Conservation (phyloP, 2,113 vertebrate genomes). For the Microtus oregoni region DNA sequence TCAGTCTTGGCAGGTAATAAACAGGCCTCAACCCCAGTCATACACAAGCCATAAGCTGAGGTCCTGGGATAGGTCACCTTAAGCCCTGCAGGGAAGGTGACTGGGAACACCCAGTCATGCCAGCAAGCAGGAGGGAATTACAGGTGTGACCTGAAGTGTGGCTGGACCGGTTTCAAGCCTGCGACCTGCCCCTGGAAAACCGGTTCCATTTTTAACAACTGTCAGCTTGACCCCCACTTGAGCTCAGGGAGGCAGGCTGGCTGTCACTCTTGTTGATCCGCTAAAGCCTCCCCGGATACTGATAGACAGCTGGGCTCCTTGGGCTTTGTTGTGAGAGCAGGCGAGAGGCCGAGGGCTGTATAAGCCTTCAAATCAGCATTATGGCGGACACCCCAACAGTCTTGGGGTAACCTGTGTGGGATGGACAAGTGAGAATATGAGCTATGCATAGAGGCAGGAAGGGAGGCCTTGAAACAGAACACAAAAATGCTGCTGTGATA, state of each 20-base stretch:
- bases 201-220: constrained; percentile 69
- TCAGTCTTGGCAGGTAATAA: not conserved
- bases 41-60: not conserved
- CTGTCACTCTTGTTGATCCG: not conserved
- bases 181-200: constrained; percentile 69
- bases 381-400: constrained; percentile 16
- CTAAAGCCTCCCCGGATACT: not conserved
- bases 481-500: not conserved
- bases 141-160: constrained; percentile 72
- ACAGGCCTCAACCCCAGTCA: not conserved
- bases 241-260: not conserved
- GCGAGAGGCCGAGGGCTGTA: not conserved
- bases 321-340: not conserved
- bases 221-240: constrained; percentile 68
- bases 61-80: constrained; percentile 42
- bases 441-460: not conserved
- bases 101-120: not conserved
- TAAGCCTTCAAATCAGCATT: constrained; percentile 41
- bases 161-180: constrained; percentile 75
- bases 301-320: not conserved
- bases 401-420: not conserved
- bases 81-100: not conserved
- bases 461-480: not conserved
- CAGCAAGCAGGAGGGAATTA: constrained; percentile 59
- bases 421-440: not conserved